A percentile compares a stretch with the other conserved stretches of the same genome.
Conservation (phyloP, 1,140 invertebrate genomes). For the Solenopsis invicta region DNA sequence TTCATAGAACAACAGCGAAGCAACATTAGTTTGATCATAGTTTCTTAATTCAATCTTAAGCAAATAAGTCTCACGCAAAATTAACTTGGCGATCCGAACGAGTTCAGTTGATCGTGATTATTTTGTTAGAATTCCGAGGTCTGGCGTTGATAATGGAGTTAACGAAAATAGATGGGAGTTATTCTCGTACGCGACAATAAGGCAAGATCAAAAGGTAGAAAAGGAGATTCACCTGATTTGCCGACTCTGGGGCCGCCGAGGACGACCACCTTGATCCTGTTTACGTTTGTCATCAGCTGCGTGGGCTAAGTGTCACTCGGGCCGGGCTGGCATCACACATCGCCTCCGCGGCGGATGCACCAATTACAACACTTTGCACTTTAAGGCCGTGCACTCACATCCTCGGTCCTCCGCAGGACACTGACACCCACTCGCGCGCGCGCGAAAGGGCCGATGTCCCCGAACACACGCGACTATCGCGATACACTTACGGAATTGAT, state of each 20-base stretch:
- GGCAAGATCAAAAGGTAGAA: neutral
- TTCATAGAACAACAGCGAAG: neutral
- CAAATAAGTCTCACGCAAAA: neutral
- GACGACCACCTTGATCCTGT: constrained; percentile 91
- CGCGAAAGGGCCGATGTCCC: constrained; percentile 2
- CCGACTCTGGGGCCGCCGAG: constrained; percentile 90
- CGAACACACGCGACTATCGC: constrained; percentile 24
- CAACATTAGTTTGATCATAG: neutral
- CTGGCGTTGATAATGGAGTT: neutral
- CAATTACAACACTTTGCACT: constrained; percentile 68
- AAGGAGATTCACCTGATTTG: constrained; percentile 87
- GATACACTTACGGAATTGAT: constrained; percentile 34
- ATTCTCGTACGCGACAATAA: neutral
- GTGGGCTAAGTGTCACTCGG: constrained; percentile 73
- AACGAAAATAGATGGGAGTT: neutral
- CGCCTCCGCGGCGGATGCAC: constrained; percentile 49
- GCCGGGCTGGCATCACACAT: constrained; percentile 65
- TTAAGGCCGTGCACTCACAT: constrained; percentile 35
- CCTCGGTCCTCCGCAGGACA: constrained; percentile 57
- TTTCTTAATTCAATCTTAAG: neutral
- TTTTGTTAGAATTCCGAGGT: neutral
- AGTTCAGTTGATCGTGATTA: neutral
- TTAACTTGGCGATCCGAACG: neutral
- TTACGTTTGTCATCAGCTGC: constrained; percentile 88
- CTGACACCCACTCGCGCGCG: constrained; percentile 62